These are phyloP conservation scores for Abrostola triplasia DNA, from an alignment of 2,888 invertebrate genomes.

Conservation along the genomic window DNA sequence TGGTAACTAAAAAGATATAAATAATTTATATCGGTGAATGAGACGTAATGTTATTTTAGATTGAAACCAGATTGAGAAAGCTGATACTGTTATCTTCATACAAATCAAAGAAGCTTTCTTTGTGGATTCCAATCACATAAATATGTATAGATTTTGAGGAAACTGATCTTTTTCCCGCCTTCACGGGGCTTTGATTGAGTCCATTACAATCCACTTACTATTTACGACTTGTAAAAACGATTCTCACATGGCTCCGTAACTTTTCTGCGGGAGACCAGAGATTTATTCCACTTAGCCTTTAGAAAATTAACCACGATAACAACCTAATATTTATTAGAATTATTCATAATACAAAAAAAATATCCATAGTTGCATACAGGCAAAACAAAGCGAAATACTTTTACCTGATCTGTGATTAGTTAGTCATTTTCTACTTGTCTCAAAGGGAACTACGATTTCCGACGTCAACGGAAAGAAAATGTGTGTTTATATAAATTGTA, in stretches of 20 bases:
- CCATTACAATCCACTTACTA: constrained; percentile 76
- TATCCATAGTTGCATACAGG: too few relatives aligned
- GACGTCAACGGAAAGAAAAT: not conserved
- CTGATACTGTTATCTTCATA: constrained; percentile 11
- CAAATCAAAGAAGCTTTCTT: constrained; percentile 17
- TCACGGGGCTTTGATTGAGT: constrained; percentile 58
- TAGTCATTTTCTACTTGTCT: not conserved
- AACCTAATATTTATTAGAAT: not conserved
- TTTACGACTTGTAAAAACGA: constrained; percentile 78
- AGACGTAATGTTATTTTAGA: constrained; percentile 11
- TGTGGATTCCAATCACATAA: constrained; percentile 14
- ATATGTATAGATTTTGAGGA: constrained; percentile 24
- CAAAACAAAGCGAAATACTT: not conserved
- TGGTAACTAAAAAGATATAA: too few relatives aligned
- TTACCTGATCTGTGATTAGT: not conserved
- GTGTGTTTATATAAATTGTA: not conserved
- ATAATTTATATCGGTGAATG: not conserved
- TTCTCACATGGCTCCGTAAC: constrained; percentile 62
- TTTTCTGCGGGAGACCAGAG: constrained; percentile 66
- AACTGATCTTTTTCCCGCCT: constrained; percentile 29
- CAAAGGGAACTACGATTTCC: constrained; percentile 1
- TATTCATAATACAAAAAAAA: not conserved
- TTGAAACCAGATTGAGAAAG: constrained; percentile 12
- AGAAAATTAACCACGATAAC: not conserved
- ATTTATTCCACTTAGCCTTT: constrained; percentile 53